Evolutionary conservation across 1,140 invertebrate species (phyloP).

Genomic region (Branchinecta lindahli): DNA sequence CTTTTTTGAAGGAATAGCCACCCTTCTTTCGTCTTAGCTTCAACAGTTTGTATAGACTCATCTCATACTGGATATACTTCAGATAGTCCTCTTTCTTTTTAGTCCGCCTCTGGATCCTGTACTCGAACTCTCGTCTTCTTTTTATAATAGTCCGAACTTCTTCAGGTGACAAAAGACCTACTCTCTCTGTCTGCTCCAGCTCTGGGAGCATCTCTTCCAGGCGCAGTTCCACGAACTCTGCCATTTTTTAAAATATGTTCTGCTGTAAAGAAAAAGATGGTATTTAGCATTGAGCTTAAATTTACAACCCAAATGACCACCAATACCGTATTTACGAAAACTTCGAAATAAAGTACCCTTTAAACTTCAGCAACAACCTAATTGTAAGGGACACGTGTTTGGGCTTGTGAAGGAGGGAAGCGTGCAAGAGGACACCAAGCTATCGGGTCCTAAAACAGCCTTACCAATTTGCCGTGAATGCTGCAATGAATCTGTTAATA

Average conservation of each 20-base stretch:
- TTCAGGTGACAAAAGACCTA: slow-evolving; percentile 45
- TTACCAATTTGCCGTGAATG: too few species aligned
- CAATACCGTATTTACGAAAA: too few species aligned
- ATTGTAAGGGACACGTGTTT: too few species aligned
- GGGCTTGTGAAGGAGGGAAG: too few species aligned
- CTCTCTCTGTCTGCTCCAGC: slow-evolving; percentile 50
- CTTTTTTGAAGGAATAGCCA: slow-evolving; percentile 41
- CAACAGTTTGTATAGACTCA: slow-evolving; percentile 47
- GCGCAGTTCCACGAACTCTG: slow-evolving; percentile 52
- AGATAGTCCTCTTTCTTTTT: slow-evolving; percentile 54
- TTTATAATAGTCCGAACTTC: slow-evolving; percentile 50
- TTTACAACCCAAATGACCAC: too few species aligned
- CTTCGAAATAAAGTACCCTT: too few species aligned
- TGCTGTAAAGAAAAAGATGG: too few species aligned
- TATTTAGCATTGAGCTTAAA: too few species aligned
- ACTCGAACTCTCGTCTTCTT: slow-evolving; percentile 50
- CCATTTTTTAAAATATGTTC: slow-evolving; percentile 38
- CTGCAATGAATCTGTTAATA: too few species aligned
- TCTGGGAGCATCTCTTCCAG: slow-evolving; percentile 53
- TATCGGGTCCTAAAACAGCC: too few species aligned
- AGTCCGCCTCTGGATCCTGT: slow-evolving; percentile 46
- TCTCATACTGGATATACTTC: slow-evolving; percentile 53
- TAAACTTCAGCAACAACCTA: too few species aligned
- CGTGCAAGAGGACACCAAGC: too few species aligned
- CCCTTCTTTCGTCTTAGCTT: slow-evolving; percentile 37